Evolutionary conservation across 2,888 invertebrate genomes (phyloP).

Genomic region (Latrodectus hesperus): DNA sequence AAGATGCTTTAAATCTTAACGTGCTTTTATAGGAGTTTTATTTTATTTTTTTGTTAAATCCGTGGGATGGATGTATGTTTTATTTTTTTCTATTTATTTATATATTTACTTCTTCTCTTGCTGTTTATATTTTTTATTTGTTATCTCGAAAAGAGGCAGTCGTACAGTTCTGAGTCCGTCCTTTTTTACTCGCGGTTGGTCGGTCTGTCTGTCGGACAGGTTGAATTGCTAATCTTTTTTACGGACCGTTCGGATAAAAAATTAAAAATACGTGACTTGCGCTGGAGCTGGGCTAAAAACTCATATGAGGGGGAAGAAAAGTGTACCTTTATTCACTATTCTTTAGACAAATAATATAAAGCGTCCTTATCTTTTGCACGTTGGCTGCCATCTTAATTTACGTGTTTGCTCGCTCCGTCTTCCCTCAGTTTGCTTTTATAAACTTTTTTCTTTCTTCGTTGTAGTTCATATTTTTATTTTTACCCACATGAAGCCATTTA

Average conservation of each 20-base stretch:
- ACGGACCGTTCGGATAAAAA: conserved; percentile 33
- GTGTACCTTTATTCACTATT: background rate
- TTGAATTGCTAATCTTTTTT: conserved; percentile 49
- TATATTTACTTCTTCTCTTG: background rate
- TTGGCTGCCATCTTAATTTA: conserved; percentile 58
- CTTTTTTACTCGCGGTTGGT: conserved; percentile 18
- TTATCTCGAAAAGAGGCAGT: conserved; percentile 14
- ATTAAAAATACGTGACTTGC: conserved; percentile 44
- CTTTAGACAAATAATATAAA: conserved; percentile 1
- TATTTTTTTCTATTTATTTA: background rate
- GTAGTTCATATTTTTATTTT: background rate
- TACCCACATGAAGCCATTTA: background rate
- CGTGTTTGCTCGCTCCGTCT: conserved; percentile 1
- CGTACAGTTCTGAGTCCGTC: conserved; percentile 13
- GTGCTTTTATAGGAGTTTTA: background rate
- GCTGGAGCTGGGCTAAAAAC: background rate
- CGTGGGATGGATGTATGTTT: background rate
- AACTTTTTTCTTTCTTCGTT: background rate
- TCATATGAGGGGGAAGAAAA: background rate
- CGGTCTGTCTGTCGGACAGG: conserved; percentile 13
- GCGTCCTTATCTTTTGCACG: conserved; percentile 1
- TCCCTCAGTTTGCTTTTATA: background rate
- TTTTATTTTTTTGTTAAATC: conserved; percentile 6
- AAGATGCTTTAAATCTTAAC: conserved; percentile 44
- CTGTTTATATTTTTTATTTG: conserved; percentile 7